These are phyloP conservation scores for Nomada fabriciana DNA, from an alignment of 2,888 invertebrate species.

Conservation along the genomic window DNA sequence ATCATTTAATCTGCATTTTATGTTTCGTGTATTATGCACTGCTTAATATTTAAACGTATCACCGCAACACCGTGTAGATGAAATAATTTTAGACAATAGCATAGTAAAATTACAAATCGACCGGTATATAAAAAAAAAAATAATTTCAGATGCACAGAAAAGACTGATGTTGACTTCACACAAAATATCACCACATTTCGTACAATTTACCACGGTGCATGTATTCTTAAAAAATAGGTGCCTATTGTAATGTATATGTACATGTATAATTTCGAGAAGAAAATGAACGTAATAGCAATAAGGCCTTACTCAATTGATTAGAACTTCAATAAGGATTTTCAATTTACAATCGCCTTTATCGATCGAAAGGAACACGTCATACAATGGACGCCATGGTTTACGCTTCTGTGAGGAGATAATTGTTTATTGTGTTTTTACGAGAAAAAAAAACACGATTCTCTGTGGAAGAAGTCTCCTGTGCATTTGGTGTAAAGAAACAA, in stretches of 20 bases:
- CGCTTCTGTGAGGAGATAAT: constrained; percentile 48
- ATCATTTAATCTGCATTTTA: not conserved
- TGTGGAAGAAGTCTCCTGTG: constrained; percentile 46
- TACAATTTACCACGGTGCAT: too few relatives aligned
- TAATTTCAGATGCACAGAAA: too few relatives aligned
- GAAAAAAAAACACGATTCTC: constrained; percentile 25
- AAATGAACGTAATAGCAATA: not conserved
- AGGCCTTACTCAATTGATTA: not conserved
- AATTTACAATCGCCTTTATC: constrained; percentile 39
- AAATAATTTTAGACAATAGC: not conserved
- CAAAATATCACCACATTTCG: too few relatives aligned
- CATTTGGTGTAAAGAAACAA: constrained; percentile 42
- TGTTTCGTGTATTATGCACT: not conserved
- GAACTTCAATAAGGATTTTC: constrained; percentile 30
- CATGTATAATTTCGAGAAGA: not conserved
- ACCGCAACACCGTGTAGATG: not conserved
- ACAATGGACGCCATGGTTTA: constrained; percentile 64
- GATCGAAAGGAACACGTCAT: constrained; percentile 63
- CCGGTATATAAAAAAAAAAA: too few relatives aligned
- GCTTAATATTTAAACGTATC: constrained; percentile 13
- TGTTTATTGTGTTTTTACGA: constrained; percentile 60
- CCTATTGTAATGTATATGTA: not conserved
- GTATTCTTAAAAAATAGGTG: too few relatives aligned
- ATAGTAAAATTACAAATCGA: too few relatives aligned
- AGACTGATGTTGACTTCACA: too few relatives aligned